Evolutionary conservation across 2,113 vertebrate species (phyloP), one percentile per base, ranked within the genome.

Genomic region (Synchiropus splendidus): DNA sequence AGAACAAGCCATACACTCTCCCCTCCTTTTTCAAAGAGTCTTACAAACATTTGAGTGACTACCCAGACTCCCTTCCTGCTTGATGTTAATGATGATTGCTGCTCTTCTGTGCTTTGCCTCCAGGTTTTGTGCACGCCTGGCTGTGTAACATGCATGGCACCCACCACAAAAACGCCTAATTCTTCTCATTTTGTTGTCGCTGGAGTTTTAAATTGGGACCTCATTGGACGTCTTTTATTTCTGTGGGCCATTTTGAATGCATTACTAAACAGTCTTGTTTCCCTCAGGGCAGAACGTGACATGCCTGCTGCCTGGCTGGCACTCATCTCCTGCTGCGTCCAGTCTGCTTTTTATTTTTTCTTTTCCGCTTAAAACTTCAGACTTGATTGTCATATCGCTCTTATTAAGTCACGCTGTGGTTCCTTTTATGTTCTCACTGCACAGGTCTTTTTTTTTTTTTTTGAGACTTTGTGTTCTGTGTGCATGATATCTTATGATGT

Each of bases 401-500:
- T 34, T 46, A 17, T 42, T 52, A 47, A 45, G 18, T 48, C 47
- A 9, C 12, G 60, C 52, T 54, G 14, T 14, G 0, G 54, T 50
- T 52, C 61, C 51, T 38, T 62, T 48, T 51, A 60, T 54, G 48
- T 27, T 27, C 21, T 27, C 21, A 27, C 21, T n/a, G n/a, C n/a
- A n/a, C n/a, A n/a, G n/a, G 47, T 21, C 45, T 61, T 32, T 50
- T 62, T 52, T 35, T 48, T 52, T 66, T 51, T 64, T 70, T 72
- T 73, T 74, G 36, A 46, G 64, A 74, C 62, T 64, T 39, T 65
- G 56, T 57, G 56, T 80, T 62, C 58, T 65, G 11, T 69, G 31
- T 6, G 79, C 83, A 81, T 82, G 78, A 59, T 33, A 72, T 79
- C 72, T 85, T 74, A 71, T 74, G 51, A 77, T 69, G 43, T 64